Evolutionary conservation across 2,797 vertebrate genomes (phyloP), one percentile per base, ranked within the genome.

Genomic region (Sebastiscus albofasciatus): DNA sequence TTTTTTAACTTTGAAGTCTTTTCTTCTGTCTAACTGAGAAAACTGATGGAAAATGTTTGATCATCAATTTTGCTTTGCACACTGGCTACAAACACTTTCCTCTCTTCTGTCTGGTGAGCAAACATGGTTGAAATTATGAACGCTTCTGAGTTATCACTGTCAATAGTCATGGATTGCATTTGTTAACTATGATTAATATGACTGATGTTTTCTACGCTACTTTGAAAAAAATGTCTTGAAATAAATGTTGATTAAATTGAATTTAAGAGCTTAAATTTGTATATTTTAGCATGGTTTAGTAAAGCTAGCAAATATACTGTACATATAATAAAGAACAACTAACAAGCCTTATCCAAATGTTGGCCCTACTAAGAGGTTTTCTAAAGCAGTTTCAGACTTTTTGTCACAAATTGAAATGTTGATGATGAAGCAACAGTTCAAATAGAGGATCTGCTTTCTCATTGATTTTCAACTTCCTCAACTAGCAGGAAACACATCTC

Each of bases 61-160:
- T 86, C 55, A 9, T 67, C 33, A 66, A 13, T 69, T 79, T 77
- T 62, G 31, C 58, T 77, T 39, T 75, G 42, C 61, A 80, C 34
- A 14, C 16, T 46, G 52, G 26, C 49, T 74, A 83, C 64, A 82
- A 76, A 81, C 59, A 79, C 33, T 27, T n/a, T 34, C 52, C 18
- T 67, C 33, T 55, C 46, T 67, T 26, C 77, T 54, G 52, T 79
- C 72, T 77, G 76, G 80, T 87, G 72, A 79, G 70, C 81, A 84
- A 82, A 87, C 62, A 82, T 24, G 55, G 39, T 61, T 79, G 42
- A 69, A 85, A 83, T 68, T 52, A 66, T 60, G 49, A 66, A 80
- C 60, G 31, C 68, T 31, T 82, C 20, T 11, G 27, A 75, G 49
- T 67, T 78, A 54, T 75, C 69, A 76, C 34, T 64, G 65, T 82